Conservation (phyloP, 2,888 invertebrate species). For the Trissoscelio sp. region DNA sequence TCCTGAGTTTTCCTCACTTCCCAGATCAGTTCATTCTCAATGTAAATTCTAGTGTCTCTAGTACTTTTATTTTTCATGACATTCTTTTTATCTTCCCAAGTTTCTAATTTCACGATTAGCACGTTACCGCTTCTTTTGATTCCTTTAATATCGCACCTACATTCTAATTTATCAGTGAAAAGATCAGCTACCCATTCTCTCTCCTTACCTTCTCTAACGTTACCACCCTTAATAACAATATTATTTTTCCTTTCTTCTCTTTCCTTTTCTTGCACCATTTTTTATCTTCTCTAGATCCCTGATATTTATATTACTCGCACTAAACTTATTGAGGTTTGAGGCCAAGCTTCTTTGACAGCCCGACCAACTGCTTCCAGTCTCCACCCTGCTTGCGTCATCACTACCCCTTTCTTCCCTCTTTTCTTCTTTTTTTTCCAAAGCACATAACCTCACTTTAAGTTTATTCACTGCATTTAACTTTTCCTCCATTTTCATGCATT, state of each 20-base stretch:
- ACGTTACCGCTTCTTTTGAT: neutral
- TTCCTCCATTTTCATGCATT: too few species aligned
- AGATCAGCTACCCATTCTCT: neutral
- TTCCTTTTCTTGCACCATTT: neutral
- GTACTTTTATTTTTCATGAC: neutral
- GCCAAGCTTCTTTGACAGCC: neutral
- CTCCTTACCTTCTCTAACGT: neutral
- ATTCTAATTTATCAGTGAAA: neutral
- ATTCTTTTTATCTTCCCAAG: neutral
- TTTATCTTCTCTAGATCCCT: neutral
- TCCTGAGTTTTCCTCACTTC: neutral
- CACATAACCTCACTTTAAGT: too few species aligned
- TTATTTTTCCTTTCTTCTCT: conserved; percentile 5
- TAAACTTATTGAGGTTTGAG: neutral
- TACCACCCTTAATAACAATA: neutral
- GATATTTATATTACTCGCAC: neutral
- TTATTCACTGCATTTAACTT: too few species aligned
- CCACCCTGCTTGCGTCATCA: too few species aligned
- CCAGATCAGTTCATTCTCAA: neutral
- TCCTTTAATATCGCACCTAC: neutral
- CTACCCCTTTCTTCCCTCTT: too few species aligned
- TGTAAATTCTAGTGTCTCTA: neutral
- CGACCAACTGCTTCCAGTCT: too few species aligned
- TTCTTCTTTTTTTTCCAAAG: too few species aligned
- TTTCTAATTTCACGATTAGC: neutral